These are phyloP conservation scores for Pyxicephalus adspersus DNA, from an alignment of 2,113 vertebrate species.

Conservation along the genomic window DNA sequence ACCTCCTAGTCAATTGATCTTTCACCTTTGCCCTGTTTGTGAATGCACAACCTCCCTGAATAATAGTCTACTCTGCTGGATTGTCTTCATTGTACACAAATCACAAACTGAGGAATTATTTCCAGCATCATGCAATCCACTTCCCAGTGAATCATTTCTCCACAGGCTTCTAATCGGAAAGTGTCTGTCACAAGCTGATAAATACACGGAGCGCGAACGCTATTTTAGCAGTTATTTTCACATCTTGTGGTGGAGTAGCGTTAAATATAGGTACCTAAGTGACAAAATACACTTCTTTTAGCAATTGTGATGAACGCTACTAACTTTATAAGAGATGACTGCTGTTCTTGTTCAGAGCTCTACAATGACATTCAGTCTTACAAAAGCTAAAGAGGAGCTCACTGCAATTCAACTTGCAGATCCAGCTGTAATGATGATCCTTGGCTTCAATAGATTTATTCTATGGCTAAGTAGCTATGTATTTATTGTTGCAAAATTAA, in stretches of 20 bases:
- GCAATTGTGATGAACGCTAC: constrained; percentile 31
- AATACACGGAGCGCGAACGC: constrained; percentile 54
- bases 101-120: background rate
- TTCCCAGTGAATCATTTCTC: constrained; percentile 61
- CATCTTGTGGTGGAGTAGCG: constrained; percentile 32
- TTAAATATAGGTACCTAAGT: constrained; percentile 40
- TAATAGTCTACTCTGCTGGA: background rate
- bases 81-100: background rate
- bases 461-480: too few species aligned
- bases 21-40: too few species aligned
- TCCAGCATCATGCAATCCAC: constrained; percentile 54
- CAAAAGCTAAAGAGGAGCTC: too few species aligned
- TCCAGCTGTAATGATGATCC: too few species aligned
- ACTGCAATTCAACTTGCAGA: too few species aligned
- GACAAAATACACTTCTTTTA: constrained; percentile 32
- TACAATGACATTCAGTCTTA: too few species aligned
- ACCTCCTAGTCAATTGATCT: too few species aligned
- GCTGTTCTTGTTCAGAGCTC: too few species aligned
- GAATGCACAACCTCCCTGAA: background rate
- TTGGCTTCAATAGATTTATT: too few species aligned
- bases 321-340: background rate
- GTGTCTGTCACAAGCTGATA: constrained; percentile 40
- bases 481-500: too few species aligned
- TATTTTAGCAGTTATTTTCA: constrained; percentile 47
- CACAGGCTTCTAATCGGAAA: constrained; percentile 65